Evolutionary conservation across 2,888 invertebrate genomes (phyloP), one percentile per base, ranked within the genome.

Genomic region (Sepiola atlantica): DNA sequence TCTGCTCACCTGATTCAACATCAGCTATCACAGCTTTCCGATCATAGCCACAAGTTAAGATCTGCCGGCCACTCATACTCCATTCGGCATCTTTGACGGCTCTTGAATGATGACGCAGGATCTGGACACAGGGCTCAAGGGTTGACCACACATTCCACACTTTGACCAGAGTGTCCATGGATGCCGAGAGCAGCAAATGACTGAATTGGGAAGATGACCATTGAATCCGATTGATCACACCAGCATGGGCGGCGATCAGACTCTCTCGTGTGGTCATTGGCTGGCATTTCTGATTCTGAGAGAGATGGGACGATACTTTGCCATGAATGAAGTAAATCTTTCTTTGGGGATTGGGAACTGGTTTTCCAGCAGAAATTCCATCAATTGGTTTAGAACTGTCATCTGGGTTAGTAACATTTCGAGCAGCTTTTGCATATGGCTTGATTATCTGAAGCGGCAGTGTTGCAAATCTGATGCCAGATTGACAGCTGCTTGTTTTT

Each of bases 61-160:
- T 95, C 77, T 95, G 95, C 55, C 94, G 95, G 20, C 97, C 97
- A 94, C 95, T 94, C 0, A 94, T 35, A 55, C 96, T 96, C 97
- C 97, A 97, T n/a, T 95, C 95, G 14, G 96, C 96, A 95, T 97
- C 97, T 95, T 96, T 96, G 2, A 97, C 96, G 90, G 97, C 97
- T 93, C 96, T 97, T 32, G 94, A 94, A 95, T 97, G 97, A 92
- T 94, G 91, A 24, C 77, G 94, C 24, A 97, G 93, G 16, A 95
- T 95, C 90, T 96, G 95, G 21, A 96, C 95, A 95, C 96, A 96
- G 8, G 95, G 94, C 21, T 96, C 95, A 55, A 96, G 93, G 91
- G 95, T 95, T 32, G 96, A 96, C 96, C 97, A 97, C 12, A 95
- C 95, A 95, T 97, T 97, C 97, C 97, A 97, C 24, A 97, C 95